Evolutionary conservation across 2,888 invertebrate species (phyloP).

Genomic region (Drosophila paracracens): DNA sequence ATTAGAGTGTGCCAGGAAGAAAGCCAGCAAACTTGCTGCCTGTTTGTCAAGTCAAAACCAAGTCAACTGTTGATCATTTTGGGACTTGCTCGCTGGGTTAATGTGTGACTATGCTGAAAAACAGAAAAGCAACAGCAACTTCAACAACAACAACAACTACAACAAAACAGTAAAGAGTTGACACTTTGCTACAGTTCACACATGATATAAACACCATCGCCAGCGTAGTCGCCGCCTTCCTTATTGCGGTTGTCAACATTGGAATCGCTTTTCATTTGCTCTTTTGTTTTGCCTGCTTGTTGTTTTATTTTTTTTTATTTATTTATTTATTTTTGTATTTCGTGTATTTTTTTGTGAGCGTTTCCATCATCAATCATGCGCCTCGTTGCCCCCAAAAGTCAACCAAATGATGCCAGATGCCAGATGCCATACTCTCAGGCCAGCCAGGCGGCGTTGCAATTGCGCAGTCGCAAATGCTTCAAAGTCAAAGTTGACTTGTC

Average conservation of each 20-base stretch:
- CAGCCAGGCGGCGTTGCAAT: conserved; percentile 1
- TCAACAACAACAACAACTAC: not conserved
- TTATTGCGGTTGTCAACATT: conserved; percentile 42
- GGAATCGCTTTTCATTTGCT: conserved; percentile 46
- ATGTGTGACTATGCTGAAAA: conserved; percentile 1
- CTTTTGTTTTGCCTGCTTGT: conserved; percentile 9
- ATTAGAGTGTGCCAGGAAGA: not conserved
- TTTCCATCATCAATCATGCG: conserved; percentile 55
- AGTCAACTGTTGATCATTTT: not conserved
- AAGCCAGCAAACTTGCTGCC: not conserved
- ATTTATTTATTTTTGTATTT: conserved; percentile 11
- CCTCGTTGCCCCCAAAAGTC: conserved; percentile 23
- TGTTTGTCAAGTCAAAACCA: not conserved
- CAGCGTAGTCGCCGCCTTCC: conserved; percentile 24
- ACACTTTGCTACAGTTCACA: conserved; percentile 32
- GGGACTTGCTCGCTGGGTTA: conserved; percentile 4
- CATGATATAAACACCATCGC: conserved; percentile 10
- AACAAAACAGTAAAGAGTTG: conserved; percentile 11
- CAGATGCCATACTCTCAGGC: not conserved
- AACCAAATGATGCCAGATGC: not conserved
- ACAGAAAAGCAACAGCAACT: not conserved
- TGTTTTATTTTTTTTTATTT: not conserved
- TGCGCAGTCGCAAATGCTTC: conserved; percentile 63
- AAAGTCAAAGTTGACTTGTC: conserved; percentile 46
- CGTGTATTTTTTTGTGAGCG: conserved; percentile 27